These are phyloP conservation scores for Patella vulgata DNA, from an alignment of 1,140 invertebrate species.

Conservation along the genomic window DNA sequence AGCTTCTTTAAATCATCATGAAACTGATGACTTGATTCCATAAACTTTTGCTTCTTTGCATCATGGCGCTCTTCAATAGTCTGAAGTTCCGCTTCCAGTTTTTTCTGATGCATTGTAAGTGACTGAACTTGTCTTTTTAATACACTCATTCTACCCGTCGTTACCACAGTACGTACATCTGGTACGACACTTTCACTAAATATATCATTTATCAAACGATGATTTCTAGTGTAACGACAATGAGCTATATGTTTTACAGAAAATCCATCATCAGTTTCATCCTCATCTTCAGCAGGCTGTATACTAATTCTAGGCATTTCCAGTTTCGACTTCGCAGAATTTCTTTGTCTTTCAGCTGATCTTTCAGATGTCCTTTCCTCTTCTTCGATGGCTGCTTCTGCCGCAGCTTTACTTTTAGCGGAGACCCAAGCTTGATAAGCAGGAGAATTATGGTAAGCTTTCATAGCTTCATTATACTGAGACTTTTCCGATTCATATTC, in stretches of 20 bases:
- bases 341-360: conserved; percentile 1
- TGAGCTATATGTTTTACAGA: conserved; percentile 96
- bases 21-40: conserved; percentile 92
- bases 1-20: conserved; percentile 94
- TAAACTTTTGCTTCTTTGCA: conserved; percentile 93
- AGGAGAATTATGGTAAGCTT: conserved; percentile 96
- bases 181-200: conserved; percentile 96
- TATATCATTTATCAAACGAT: conserved; percentile 96
- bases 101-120: conserved; percentile 97
- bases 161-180: conserved; percentile 91
- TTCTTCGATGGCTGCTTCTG: conserved; percentile 50
- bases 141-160: conserved; percentile 88
- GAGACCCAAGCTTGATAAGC: conserved; percentile 94
- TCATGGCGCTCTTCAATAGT: conserved; percentile 98
- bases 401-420: conserved; percentile 82
- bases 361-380: conserved; percentile 38
- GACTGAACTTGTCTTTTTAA: conserved; percentile 94
- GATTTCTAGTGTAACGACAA: conserved; percentile 90
- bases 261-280: conserved; percentile 94
- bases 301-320: conserved; percentile 80
- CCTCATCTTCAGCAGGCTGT: conserved; percentile 96
- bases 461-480: conserved; percentile 94
- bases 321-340: conserved; percentile 31
- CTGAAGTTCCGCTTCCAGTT: conserved; percentile 92
- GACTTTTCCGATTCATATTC: conserved; percentile 97